Percentiles rank a stretch among this genome's conserved stretches.
Evolutionary conservation across 1,140 invertebrate genomes (phyloP).

Genomic region (Chironomus tepperi): DNA sequence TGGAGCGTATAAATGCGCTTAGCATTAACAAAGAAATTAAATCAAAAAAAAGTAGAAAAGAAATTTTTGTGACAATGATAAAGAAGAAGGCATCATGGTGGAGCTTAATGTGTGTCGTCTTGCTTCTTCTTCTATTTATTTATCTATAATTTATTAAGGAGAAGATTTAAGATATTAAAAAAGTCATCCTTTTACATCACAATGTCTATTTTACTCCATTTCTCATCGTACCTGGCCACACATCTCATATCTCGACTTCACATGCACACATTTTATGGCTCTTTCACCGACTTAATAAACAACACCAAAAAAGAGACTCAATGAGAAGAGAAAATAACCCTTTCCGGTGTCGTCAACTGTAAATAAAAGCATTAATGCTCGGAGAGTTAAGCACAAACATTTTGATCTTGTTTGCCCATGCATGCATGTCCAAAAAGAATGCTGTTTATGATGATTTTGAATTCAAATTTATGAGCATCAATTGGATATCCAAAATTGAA

Average conservation of each 20-base stretch:
- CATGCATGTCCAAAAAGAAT: neutral
- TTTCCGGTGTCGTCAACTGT: neutral
- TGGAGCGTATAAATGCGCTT: no score
- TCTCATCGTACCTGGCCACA: neutral
- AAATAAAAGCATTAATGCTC: neutral
- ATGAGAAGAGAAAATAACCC: neutral
- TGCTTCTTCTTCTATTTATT: neutral
- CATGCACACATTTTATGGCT: neutral
- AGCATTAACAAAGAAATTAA: no score
- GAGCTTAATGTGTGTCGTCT: neutral
- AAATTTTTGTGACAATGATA: neutral
- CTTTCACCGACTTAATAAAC: neutral
- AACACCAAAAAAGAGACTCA: neutral
- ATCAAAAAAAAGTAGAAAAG: no score
- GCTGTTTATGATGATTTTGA: neutral
- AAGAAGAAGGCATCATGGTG: neutral
- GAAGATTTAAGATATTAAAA: neutral
- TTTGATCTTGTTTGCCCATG: neutral
- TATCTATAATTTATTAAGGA: slow-evolving; percentile 10
- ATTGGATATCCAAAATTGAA: neutral
- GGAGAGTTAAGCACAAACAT: neutral
- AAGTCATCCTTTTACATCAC: neutral
- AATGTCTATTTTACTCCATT: slow-evolving; percentile 6
- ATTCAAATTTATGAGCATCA: slow-evolving; percentile 21
- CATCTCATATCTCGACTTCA: neutral